Conservation (phyloP, 2,888 invertebrate genomes). For the Pristionchus entomophagus region DNA sequence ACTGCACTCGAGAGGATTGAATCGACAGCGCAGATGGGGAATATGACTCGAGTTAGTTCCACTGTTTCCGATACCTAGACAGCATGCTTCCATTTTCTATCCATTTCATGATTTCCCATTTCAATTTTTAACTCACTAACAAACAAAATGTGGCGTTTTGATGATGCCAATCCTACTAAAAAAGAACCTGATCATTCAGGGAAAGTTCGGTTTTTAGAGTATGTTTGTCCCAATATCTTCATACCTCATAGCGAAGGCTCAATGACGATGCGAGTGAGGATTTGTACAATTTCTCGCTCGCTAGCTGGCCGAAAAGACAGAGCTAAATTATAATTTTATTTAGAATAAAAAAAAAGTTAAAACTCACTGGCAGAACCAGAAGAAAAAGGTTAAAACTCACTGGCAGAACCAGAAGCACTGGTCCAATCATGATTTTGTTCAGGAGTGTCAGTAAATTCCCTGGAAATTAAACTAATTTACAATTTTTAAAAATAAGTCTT, state of each 20-base stretch:
- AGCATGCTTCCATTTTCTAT: too few relatives aligned
- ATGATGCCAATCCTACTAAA: too few relatives aligned
- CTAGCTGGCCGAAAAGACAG: background rate
- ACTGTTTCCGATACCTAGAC: background rate
- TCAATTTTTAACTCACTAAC: too few relatives aligned
- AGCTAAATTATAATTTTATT: background rate
- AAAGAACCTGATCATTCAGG: too few relatives aligned
- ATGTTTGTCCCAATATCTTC: too few relatives aligned
- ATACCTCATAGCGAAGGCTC: background rate
- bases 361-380: too few relatives aligned
- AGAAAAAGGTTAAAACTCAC: too few relatives aligned
- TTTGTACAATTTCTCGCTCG: background rate
- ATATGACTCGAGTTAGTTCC: constrained; percentile 7
- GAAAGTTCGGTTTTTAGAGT: too few relatives aligned
- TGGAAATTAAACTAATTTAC: too few relatives aligned
- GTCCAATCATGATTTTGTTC: background rate
- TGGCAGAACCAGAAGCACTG: background rate
- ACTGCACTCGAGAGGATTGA: background rate
- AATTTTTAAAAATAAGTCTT: too few relatives aligned
- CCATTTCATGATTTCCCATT: too few relatives aligned
- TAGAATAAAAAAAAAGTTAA: background rate
- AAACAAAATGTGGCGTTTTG: too few relatives aligned
- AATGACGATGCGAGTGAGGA: background rate
- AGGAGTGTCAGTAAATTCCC: background rate
- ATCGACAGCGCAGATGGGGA: constrained; percentile 6